Conservation (phyloP, 2,888 invertebrate genomes). For the Belgica antarctica region DNA sequence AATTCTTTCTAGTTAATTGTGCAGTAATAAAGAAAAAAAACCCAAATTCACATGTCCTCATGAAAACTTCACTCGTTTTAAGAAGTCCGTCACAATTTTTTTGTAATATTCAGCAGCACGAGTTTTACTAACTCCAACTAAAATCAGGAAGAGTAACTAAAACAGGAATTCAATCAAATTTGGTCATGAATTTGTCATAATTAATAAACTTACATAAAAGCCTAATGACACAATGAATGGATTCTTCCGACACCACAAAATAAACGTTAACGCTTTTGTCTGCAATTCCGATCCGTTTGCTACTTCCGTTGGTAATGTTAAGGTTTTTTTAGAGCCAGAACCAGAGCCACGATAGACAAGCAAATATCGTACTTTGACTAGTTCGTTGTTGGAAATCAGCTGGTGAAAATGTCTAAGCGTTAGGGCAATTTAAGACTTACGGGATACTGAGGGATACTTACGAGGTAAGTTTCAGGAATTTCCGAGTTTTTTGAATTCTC, state of each 20-base stretch:
- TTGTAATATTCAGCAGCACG: slow-evolving; percentile 31
- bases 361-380: slow-evolving; percentile 72
- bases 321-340: not conserved
- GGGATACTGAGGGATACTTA: too few relatives aligned
- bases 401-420: too few relatives aligned
- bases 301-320: not conserved
- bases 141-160: slow-evolving; percentile 40
- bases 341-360: slow-evolving; percentile 64
- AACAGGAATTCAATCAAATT: not conserved
- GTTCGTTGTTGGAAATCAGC: slow-evolving; percentile 73
- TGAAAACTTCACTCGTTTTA: slow-evolving; percentile 31
- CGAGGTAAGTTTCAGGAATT: slow-evolving; percentile 68
- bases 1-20: too few relatives aligned
- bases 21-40: not conserved
- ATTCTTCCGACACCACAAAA: too few relatives aligned
- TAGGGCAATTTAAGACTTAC: too few relatives aligned
- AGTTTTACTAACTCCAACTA: slow-evolving; percentile 45
- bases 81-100: slow-evolving; percentile 6
- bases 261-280: too few relatives aligned
- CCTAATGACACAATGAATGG: slow-evolving; percentile 45
- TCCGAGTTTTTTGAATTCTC: slow-evolving; percentile 50
- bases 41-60: not conserved
- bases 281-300: too few relatives aligned
- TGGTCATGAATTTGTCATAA: not conserved
- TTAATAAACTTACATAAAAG: slow-evolving; percentile 44